Base-by-base conservation (phyloP, 2,797 vertebrate genomes). In the Morelia viridis region DNA sequence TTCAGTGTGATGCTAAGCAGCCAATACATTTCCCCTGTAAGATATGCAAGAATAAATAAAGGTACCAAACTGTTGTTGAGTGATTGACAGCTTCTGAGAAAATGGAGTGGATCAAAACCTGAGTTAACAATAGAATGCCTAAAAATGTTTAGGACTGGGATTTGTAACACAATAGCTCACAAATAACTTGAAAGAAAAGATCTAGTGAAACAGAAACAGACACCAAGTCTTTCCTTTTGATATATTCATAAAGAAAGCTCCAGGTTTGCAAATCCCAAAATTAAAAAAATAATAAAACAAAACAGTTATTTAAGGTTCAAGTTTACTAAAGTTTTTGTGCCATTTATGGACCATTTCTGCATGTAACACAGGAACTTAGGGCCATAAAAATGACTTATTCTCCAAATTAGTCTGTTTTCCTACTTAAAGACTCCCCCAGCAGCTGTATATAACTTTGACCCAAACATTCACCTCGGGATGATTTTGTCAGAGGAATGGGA, bases 361-460 rank as follows among this genome's bases (percentile, higher is more conserved):
- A 93, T 94, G 90, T 94, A 96, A 97, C 96, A 94, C 87, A 94
- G 97, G 95, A 96, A 95, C 96, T 95, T 94, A 94, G 95, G 89
- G 93, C 92, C 94, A 95, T 97, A 96, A 97, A 97, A 97, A 96
- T 96, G 96, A 97, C 93, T 93, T 95, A 97, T 85, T 24, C 88
- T 91, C 95, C 96, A 96, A 97, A 97, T 96, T 96, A 96, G 94
- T 92, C 94, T 95, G 94, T 96, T 96, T 96, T 96, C 94, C 92
- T 96, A 96, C 93, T 96, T 92, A 93, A 76, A 96, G 93, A 95
- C 90, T 95, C 95, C 95, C 94, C 93, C 60, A 91, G 94, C 95
- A 94, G 95, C 92, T 95, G 92, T 96, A 96, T 96, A 95, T 95
- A 95, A 96, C 96, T 95, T 85, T 97, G 96, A 97, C 96, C 96